These are phyloP conservation scores for Drosophila pectinifera DNA, from an alignment of 1,140 invertebrate genomes.

Conservation along the genomic window DNA sequence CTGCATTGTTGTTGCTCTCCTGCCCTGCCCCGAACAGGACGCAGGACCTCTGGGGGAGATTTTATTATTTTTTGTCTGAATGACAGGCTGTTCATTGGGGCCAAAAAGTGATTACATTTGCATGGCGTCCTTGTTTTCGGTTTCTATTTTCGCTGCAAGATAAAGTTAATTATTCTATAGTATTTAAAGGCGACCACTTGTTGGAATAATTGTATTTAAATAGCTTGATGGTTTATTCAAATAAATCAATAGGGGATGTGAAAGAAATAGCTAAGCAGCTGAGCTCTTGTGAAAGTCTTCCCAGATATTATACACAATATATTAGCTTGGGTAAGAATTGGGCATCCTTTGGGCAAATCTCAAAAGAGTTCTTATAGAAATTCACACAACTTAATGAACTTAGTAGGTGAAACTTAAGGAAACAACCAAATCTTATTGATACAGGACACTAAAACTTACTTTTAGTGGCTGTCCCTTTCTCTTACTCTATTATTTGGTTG, in stretches of 20 bases:
- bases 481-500: background rate
- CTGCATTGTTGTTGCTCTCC: constrained; percentile 50
- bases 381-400: no score
- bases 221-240: background rate
- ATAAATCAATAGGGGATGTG: no score
- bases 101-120: constrained; percentile 31
- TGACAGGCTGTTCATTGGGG: background rate
- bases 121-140: constrained; percentile 7
- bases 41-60: background rate
- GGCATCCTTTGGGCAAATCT: no score
- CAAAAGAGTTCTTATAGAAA: no score
- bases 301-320: no score
- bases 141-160: no score
- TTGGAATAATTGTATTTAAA: background rate
- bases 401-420: no score
- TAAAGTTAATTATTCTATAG: background rate
- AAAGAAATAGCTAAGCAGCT: background rate
- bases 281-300: no score
- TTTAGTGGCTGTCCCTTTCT: background rate
- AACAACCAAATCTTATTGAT: no score
- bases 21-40: background rate
- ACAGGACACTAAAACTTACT: no score
- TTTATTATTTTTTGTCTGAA: constrained; percentile 10
- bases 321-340: no score
- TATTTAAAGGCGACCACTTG: background rate